Evolutionary conservation across 2,888 invertebrate species (phyloP).

Genomic region (Acrobasis repandana): DNA sequence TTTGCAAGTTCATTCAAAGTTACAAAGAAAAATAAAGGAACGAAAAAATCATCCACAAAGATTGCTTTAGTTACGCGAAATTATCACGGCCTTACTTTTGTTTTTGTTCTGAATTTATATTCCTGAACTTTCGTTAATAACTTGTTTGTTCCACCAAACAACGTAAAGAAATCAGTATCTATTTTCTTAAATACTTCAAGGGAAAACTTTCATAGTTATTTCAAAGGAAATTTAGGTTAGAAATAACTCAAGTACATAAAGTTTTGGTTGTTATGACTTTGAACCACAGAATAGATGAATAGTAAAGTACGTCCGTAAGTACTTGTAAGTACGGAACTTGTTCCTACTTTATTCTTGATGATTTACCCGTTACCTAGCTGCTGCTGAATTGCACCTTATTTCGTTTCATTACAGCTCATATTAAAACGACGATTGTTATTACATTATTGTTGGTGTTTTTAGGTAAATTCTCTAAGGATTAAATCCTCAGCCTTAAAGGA

Average conservation of each 20-base stretch:
- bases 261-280: neutral
- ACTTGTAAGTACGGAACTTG: neutral
- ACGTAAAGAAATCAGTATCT: neutral
- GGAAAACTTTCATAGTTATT: too few relatives aligned
- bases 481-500: too few relatives aligned
- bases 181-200: too few relatives aligned
- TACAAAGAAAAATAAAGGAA: neutral
- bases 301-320: neutral
- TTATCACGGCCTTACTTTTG: neutral
- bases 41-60: neutral
- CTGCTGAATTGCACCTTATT: neutral
- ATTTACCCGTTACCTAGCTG: neutral
- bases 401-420: neutral
- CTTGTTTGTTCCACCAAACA: conserved; percentile 9
- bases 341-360: neutral
- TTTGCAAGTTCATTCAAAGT: neutral
- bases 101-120: neutral
- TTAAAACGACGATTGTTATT: neutral
- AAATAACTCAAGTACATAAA: neutral
- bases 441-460: too few relatives aligned
- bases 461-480: too few relatives aligned
- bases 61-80: neutral
- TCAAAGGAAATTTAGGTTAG: too few relatives aligned
- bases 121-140: conserved; percentile 2
- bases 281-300: neutral